Base-by-base conservation (phyloP, 2,797 vertebrate species). In the Catostomus latipinnis region DNA sequence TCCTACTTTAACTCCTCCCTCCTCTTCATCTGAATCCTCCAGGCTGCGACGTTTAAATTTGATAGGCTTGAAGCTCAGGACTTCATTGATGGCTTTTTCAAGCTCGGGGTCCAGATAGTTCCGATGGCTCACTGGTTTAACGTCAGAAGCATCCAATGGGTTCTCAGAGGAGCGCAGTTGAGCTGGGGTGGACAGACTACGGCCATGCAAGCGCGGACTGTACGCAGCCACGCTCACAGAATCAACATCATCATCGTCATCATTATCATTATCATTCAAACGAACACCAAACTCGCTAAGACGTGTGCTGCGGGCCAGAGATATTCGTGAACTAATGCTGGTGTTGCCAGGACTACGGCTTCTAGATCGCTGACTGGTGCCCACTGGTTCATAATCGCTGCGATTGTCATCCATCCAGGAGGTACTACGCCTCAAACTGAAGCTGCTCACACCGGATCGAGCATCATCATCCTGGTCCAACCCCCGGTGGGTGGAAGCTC, bases 1-100 rank as follows among this genome's bases (percentile, higher is more conserved):
- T 3, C 90, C 0, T 93, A 93, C 0, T 91, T 90, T n/a, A 90
- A 79, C 70, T 87, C 86, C 86, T 11, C 86, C 93, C 8, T 94
- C 90, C 0, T 96, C 96, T 0, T 92, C 94, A 1, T 96, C 96
- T 0, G 96, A 97, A 68, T 96, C 94, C 0, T 95, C 95, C 22
- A 96, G 92, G 83, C 95, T 96, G 86, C 95, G 96, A 71, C 94
- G 94, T 88, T 96, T 95, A 84, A 95, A 95, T 62, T 94, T 91
- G 67, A 91, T 91, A 8, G 96, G 96, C 82, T 96, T 97, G 90
- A 98, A 99, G 90, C 94, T 98, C 83, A 99, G 89, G 71, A 99
- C 97, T 89, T 99, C 97, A 0, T 96, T 96, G 89, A 99, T 99
- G 63, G 98, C 97, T 0, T 97, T 96, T 86, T 99, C 98, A 82